Conservation (phyloP, 1,140 invertebrate genomes). For the Caenorhabditis brenneri region DNA sequence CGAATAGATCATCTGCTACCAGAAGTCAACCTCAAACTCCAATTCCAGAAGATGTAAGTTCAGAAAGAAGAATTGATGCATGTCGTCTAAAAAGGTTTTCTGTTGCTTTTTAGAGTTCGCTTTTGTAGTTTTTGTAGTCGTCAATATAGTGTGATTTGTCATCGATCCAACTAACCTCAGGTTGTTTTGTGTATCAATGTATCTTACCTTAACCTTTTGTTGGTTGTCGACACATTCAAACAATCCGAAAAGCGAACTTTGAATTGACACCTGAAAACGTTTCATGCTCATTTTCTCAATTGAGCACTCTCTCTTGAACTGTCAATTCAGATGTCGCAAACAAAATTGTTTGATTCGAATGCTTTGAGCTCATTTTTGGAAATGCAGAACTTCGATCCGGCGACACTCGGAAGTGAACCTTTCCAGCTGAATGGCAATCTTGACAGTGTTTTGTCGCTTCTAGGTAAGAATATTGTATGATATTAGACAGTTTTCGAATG, state of each 20-base stretch:
- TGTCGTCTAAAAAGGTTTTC: background rate
- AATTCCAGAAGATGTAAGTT: slow-evolving; percentile 34
- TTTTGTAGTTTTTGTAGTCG: background rate
- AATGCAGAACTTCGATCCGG: slow-evolving; percentile 41
- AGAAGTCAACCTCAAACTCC: slow-evolving; percentile 46
- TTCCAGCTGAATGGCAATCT: slow-evolving; percentile 22
- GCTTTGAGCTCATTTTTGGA: slow-evolving; percentile 39
- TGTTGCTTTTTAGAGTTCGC: slow-evolving; percentile 41
- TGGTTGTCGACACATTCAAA: background rate
- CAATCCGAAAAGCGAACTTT: slow-evolving; percentile 22
- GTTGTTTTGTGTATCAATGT: no score
- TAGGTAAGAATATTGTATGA: background rate
- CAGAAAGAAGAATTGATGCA: background rate
- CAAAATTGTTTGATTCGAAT: slow-evolving; percentile 20
- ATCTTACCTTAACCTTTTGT: background rate
- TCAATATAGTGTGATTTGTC: background rate
- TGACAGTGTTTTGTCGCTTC: slow-evolving; percentile 24
- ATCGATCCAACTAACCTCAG: background rate
- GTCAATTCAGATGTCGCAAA: slow-evolving; percentile 31
- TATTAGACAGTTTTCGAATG: background rate
- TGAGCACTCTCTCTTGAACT: background rate
- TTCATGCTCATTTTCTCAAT: background rate
- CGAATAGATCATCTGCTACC: slow-evolving; percentile 71
- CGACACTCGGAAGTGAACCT: background rate
- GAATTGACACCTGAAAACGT: slow-evolving; percentile 30